A percentile compares a stretch with the other conserved stretches of the same genome.
Conservation (phyloP, 1,140 invertebrate species). For the Cydia strobilella region DNA sequence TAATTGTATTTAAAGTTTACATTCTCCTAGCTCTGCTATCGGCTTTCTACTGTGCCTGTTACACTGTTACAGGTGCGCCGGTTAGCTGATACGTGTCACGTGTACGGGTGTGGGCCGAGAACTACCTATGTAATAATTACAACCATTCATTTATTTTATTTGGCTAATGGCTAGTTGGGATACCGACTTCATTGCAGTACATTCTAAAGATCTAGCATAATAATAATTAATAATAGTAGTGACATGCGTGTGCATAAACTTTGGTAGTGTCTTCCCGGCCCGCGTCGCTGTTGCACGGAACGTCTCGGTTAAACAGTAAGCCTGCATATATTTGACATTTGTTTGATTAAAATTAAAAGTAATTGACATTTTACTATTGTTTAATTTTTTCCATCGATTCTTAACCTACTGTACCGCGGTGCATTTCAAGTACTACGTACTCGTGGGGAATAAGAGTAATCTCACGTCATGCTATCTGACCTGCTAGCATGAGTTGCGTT, state of each 20-base stretch:
- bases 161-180: not conserved
- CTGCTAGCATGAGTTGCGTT: too few relatives aligned
- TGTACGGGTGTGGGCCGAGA: not conserved
- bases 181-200: not conserved
- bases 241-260: not conserved
- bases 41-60: conserved; percentile 21
- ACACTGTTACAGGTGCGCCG: not conserved
- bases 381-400: conserved; percentile 4
- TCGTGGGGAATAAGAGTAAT: too few relatives aligned
- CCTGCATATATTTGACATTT: conserved; percentile 62
- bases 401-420: too few relatives aligned
- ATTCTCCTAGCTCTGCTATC: conserved; percentile 20
- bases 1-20: not conserved
- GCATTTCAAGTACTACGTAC: too few relatives aligned
- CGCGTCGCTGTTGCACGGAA: not conserved
- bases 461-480: too few relatives aligned
- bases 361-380: conserved; percentile 67
- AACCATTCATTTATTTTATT: not conserved
- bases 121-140: not conserved
- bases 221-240: not conserved
- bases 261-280: conserved; percentile 44
- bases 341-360: conserved; percentile 78
- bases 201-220: not conserved
- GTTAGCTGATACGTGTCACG: not conserved
- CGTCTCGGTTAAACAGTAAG: conserved; percentile 10